phyloP scores from a whole-genome alignment of 2,113 vertebrate species.

The Heloderma charlesbogerti region DNA sequence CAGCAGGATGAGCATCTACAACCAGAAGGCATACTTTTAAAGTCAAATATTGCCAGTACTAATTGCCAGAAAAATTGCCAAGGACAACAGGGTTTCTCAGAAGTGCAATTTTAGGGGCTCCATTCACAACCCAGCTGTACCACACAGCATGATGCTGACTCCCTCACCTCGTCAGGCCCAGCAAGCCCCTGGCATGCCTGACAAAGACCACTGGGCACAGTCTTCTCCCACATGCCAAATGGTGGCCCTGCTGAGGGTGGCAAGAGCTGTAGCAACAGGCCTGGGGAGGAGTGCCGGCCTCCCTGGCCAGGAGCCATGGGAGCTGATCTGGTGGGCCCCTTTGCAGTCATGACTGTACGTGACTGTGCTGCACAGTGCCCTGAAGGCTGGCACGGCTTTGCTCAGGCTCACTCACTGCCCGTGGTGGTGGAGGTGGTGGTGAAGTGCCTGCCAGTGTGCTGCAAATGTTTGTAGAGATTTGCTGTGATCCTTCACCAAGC shows the following conservation, averaged over 20 bases:
- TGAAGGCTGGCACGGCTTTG: background rate
- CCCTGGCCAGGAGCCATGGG: background rate
- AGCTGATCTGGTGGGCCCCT: background rate
- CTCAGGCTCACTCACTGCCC: background rate
- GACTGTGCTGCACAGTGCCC: background rate
- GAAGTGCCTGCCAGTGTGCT: background rate
- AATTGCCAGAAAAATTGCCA: background rate
- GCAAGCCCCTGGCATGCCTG: background rate
- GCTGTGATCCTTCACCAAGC: background rate
- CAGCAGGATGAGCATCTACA: slow-evolving; percentile 24
- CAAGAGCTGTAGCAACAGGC: background rate
- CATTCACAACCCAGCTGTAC: background rate
- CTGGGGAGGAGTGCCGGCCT: background rate
- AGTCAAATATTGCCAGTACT: background rate
- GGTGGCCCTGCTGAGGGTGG: no score
- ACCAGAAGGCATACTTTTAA: background rate
- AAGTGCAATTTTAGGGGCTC: background rate
- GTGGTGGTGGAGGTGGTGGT: background rate
- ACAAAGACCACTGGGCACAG: background rate
- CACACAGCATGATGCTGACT: background rate
- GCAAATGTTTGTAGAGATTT: background rate
- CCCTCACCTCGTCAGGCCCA: background rate
- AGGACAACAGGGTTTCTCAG: background rate
- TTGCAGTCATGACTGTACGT: background rate
- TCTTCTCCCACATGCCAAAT: no score